Percentiles rank a stretch among this genome's conserved stretches.
phyloP scores from a whole-genome alignment of 1,140 invertebrate species.

The Heliothis virescens region DNA sequence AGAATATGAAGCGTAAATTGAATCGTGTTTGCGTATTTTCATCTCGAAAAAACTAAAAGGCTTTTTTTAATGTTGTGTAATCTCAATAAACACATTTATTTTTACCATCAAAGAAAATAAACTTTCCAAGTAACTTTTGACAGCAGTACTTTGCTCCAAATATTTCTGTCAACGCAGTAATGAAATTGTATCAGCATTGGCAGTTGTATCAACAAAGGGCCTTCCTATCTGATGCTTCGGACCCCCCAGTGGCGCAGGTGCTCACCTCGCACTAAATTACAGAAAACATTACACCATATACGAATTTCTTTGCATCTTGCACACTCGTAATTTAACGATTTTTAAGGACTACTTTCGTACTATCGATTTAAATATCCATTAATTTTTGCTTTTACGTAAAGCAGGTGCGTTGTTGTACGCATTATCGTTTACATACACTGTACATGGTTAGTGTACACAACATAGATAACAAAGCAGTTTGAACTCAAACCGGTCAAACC shows the following conservation, averaged over 20 bases:
- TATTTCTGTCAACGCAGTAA: not conserved
- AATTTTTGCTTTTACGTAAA: conserved; percentile 30
- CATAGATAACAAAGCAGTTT: conserved; percentile 50
- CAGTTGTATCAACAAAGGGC: conserved; percentile 54
- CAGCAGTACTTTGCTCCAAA: not conserved
- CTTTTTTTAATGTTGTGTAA: too few species aligned
- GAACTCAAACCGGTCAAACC: conserved; percentile 52
- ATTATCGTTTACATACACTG: conserved; percentile 7
- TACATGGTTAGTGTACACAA: not conserved
- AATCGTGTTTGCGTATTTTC: too few species aligned
- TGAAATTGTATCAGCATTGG: conserved; percentile 23
- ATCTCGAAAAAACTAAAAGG: too few species aligned
- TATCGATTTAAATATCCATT: conserved; percentile 34
- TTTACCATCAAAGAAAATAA: too few species aligned
- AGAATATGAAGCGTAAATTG: not conserved
- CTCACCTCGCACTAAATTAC: conserved; percentile 45
- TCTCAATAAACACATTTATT: too few species aligned
- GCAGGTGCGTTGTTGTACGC: conserved; percentile 26
- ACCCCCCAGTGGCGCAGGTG: conserved; percentile 57
- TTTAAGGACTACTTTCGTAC: not conserved
- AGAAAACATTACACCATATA: conserved; percentile 47
- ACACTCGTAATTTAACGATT: not conserved
- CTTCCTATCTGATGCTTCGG: conserved; percentile 34
- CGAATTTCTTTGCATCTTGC: conserved; percentile 35
- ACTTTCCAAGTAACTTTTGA: not conserved